These are phyloP conservation scores for Diglossa cyanea DNA, from an alignment of 2,797 vertebrate genomes.

Conservation along the genomic window DNA sequence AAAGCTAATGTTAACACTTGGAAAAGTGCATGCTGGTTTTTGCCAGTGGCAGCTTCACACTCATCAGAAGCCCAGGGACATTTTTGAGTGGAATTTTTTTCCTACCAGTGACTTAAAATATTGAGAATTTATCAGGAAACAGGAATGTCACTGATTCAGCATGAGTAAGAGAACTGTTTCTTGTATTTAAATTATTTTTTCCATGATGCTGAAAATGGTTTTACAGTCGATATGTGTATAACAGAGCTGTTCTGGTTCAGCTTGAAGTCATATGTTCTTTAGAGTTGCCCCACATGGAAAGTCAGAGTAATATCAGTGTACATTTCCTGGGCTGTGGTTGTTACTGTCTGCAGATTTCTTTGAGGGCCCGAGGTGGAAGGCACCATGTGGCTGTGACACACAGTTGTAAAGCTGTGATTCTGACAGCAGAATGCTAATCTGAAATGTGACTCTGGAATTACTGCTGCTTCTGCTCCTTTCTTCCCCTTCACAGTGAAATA, in stretches of 20 bases:
- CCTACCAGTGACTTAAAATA: neutral
- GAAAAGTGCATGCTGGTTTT: neutral
- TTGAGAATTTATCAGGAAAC: neutral
- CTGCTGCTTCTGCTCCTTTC: neutral
- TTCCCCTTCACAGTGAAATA: neutral
- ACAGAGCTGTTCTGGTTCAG: neutral
- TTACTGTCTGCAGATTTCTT: neutral
- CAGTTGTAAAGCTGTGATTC: neutral
- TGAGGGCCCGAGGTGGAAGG: slow-evolving; percentile 21
- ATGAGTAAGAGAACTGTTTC: neutral
- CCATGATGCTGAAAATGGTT: neutral
- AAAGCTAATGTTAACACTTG: neutral
- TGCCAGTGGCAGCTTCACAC: neutral
- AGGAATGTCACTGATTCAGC: neutral
- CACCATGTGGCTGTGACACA: neutral
- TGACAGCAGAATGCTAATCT: neutral
- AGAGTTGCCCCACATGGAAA: neutral
- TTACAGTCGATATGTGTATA: neutral
- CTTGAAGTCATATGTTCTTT: neutral
- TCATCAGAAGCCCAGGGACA: neutral
- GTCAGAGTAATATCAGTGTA: neutral
- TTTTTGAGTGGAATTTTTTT: neutral
- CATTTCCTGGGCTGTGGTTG: neutral
- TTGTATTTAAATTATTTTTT: neutral
- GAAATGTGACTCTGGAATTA: slow-evolving; percentile 17